Conservation (phyloP, 2,888 invertebrate genomes). For the Salticus scenicus region DNA sequence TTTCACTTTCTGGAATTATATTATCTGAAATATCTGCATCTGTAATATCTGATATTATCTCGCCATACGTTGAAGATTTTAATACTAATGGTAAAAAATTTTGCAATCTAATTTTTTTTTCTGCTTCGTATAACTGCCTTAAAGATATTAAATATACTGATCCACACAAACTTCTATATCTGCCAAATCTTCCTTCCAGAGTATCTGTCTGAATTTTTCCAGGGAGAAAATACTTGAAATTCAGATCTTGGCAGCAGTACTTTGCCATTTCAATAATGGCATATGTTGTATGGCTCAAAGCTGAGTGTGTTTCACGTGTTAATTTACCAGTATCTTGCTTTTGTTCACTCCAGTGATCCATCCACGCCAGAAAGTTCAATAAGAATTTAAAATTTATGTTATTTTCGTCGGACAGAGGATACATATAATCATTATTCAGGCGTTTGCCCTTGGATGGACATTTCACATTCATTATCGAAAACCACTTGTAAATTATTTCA, state of each 20-base stretch:
- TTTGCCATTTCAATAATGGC: constrained; percentile 10
- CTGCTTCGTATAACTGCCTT: background rate
- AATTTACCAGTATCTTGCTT: background rate
- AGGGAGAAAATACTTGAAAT: background rate
- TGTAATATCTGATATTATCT: no score
- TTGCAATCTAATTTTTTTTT: background rate
- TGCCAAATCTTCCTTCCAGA: constrained; percentile 11
- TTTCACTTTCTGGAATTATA: no score
- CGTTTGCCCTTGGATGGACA: background rate
- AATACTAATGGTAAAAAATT: background rate
- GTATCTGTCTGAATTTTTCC: constrained; percentile 23
- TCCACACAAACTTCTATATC: background rate
- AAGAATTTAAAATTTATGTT: background rate
- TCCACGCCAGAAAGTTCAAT: background rate
- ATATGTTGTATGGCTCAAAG: constrained; percentile 3
- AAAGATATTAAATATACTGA: background rate
- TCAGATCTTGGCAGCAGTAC: constrained; percentile 4
- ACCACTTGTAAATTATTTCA: constrained; percentile 14
- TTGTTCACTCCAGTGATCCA: background rate
- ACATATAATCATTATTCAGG: background rate
- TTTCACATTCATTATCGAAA: constrained; percentile 2
- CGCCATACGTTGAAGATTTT: no score
- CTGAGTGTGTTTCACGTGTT: background rate
- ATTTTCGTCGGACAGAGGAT: background rate
- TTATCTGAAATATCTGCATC: no score